Conservation (phyloP, 2,113 vertebrate genomes). For the Laterallus jamaicensis region DNA sequence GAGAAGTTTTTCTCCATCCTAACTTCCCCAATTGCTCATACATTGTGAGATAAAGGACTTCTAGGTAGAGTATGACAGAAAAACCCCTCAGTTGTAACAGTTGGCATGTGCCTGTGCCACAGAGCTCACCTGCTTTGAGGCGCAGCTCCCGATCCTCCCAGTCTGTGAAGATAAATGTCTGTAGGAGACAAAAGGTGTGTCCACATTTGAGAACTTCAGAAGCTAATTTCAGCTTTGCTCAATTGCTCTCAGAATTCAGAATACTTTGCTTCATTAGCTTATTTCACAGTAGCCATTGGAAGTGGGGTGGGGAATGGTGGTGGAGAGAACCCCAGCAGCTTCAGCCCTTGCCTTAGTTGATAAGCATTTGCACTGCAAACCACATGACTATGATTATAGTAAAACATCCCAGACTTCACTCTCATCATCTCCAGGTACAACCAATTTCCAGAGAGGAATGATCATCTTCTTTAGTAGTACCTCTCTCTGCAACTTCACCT, state of each 20-base stretch:
- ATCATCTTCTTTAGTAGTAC: not conserved
- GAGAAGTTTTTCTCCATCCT: not conserved
- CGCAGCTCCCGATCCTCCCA: constrained; percentile 88
- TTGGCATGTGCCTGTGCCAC: accelerated
- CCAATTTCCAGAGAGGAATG: not conserved
- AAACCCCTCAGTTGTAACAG: not conserved
- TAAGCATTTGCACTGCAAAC: not conserved
- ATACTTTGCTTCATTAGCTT: not conserved
- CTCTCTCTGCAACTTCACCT: not conserved
- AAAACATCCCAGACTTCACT: not conserved
- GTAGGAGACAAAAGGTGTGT: not conserved
- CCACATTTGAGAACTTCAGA: not conserved
- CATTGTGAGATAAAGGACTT: not conserved
- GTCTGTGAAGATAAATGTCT: constrained; percentile 97
- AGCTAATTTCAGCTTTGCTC: not conserved
- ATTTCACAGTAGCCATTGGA: not conserved
- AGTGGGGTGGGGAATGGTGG: accelerated
- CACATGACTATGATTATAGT: not conserved
- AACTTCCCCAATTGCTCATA: not conserved
- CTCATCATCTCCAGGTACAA: not conserved
- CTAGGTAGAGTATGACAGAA: not conserved
- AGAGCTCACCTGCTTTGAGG: constrained; percentile 79
- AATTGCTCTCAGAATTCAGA: not conserved
- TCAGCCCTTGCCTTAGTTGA: not conserved
- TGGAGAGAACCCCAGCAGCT: not conserved